These are phyloP conservation scores for Criorhina ranunculi DNA, from an alignment of 2,888 invertebrate genomes.

Conservation along the genomic window DNA sequence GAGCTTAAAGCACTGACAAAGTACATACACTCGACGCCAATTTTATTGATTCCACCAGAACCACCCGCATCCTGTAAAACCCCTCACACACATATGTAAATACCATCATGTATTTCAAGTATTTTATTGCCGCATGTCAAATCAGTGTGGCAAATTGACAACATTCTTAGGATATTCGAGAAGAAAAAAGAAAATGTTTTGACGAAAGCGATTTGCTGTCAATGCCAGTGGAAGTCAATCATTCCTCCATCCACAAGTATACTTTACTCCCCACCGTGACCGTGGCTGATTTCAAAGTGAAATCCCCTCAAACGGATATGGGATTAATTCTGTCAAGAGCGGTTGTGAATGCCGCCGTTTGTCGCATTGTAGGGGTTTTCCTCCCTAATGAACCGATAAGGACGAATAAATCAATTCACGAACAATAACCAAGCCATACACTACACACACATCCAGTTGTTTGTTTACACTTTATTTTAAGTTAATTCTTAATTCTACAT, in stretches of 20 bases:
- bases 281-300: conserved; percentile 9
- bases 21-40: conserved; percentile 5
- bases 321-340: not conserved
- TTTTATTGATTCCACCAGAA: conserved; percentile 20
- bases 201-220: conserved; percentile 31
- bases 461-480: conserved; percentile 45
- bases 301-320: not conserved
- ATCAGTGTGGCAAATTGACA: conserved; percentile 54
- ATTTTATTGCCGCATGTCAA: conserved; percentile 45
- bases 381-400: conserved; percentile 13
- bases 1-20: conserved; percentile 15
- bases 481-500: conserved; percentile 41
- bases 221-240: conserved; percentile 40
- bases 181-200: conserved; percentile 25
- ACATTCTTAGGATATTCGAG: conserved; percentile 17
- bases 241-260: not conserved
- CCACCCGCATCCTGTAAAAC: not conserved
- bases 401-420: no score
- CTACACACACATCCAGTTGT: conserved; percentile 1
- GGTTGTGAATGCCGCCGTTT: not conserved
- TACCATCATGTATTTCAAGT: conserved; percentile 22
- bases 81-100: conserved; percentile 13
- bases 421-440: no score
- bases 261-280: no score
- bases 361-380: not conserved